Conservation (phyloP, 2,888 invertebrate species). For the Sericinus montela region DNA sequence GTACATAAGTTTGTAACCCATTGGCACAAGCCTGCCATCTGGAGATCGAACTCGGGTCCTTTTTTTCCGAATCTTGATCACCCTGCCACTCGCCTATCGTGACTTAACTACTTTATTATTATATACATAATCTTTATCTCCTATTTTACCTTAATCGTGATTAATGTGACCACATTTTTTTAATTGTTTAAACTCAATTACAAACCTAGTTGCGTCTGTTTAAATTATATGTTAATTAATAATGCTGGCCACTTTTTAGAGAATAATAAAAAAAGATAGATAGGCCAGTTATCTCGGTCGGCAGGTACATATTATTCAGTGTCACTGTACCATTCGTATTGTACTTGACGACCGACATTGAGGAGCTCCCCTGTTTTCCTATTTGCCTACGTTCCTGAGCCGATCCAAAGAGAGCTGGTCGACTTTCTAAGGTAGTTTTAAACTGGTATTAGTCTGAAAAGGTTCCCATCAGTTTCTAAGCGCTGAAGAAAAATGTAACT, state of each 20-base stretch:
- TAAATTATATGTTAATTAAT: constrained; percentile 48
- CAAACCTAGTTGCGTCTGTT: constrained; percentile 15
- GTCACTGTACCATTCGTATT: constrained; percentile 41
- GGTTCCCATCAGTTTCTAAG: constrained; percentile 30
- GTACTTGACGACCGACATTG: constrained; percentile 33
- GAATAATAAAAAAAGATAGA: constrained; percentile 34
- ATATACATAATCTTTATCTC: too few species aligned
- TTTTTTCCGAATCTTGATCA: too few species aligned
- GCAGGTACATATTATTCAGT: constrained; percentile 41
- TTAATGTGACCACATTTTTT: too few species aligned
- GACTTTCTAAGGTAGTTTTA: constrained; percentile 6
- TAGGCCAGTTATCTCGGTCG: constrained; percentile 35
- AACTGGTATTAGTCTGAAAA: constrained; percentile 21
- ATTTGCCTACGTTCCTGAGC: background rate
- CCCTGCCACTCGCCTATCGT: too few species aligned
- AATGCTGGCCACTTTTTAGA: constrained; percentile 41
- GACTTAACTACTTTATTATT: too few species aligned
- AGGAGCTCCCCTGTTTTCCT: constrained; percentile 21
- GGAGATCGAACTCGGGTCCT: too few species aligned
- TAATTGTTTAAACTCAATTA: too few species aligned
- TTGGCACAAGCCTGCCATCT: too few species aligned
- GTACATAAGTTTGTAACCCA: too few species aligned
- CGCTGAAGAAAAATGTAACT: constrained; percentile 29
- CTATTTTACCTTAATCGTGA: too few species aligned
- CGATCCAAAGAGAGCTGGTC: background rate